Evolutionary conservation across 2,888 invertebrate genomes (phyloP).

Genomic region (Catocala nupta): DNA sequence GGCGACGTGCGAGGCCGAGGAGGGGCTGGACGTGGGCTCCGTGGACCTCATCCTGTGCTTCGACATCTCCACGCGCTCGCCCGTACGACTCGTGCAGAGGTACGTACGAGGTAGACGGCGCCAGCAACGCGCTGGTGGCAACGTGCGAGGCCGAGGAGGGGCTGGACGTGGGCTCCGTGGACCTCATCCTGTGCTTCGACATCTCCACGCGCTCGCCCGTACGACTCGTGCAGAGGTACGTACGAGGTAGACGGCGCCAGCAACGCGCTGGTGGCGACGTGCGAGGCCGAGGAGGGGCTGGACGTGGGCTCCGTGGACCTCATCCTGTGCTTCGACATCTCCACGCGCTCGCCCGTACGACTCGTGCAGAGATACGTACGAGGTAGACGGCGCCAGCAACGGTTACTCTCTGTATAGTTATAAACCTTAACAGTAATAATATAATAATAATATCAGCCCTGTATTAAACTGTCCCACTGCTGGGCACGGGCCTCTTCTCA

Average conservation of each 20-base stretch:
- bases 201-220: constrained; percentile 94
- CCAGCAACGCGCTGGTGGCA: constrained; percentile 93
- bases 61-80: constrained; percentile 94
- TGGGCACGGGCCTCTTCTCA: too few relatives aligned
- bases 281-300: constrained; percentile 97
- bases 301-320: constrained; percentile 98
- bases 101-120: constrained; percentile 89
- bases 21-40: constrained; percentile 96
- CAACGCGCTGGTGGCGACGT: constrained; percentile 95
- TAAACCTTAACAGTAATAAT: too few relatives aligned
- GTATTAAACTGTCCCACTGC: too few relatives aligned
- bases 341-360: constrained; percentile 93
- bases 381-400: too few relatives aligned
- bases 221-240: constrained; percentile 91
- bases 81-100: constrained; percentile 94
- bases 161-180: constrained; percentile 96
- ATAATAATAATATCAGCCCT: too few relatives aligned
- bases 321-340: constrained; percentile 96
- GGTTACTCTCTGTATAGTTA: too few relatives aligned
- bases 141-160: constrained; percentile 98
- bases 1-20: too few relatives aligned
- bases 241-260: constrained; percentile 68
- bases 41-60: constrained; percentile 98
- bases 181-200: constrained; percentile 97
- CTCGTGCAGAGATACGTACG: constrained; percentile 91